Evolutionary conservation across 2,113 vertebrate genomes (phyloP).

Genomic region (Oenanthe oenanthe): DNA sequence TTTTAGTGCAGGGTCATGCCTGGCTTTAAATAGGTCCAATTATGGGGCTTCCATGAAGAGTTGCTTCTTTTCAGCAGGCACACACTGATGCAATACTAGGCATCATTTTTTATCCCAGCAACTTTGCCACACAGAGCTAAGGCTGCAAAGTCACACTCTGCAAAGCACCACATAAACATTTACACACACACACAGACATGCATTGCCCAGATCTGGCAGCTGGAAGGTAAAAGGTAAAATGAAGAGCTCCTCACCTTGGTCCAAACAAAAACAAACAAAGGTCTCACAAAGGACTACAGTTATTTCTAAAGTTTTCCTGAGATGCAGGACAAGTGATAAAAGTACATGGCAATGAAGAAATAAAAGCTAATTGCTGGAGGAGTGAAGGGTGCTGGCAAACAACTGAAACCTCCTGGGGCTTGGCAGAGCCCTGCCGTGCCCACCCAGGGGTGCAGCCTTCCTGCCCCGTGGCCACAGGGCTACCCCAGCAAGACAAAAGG

Average conservation of each 20-base stretch:
- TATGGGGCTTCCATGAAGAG: not conserved
- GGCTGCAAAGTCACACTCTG: not conserved
- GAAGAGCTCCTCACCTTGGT: not conserved
- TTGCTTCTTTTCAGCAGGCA: not conserved
- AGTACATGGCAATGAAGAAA: not conserved
- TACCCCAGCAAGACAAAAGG: conserved; percentile 5
- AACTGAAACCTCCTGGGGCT: not conserved
- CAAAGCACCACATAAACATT: not conserved
- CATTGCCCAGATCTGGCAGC: not conserved
- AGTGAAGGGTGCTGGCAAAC: not conserved
- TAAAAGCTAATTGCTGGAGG: not conserved
- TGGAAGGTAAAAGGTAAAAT: not conserved
- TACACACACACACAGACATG: not conserved
- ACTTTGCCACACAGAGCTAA: not conserved
- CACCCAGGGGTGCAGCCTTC: not conserved
- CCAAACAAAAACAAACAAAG: not conserved
- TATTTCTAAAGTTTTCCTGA: not conserved
- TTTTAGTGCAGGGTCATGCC: not conserved
- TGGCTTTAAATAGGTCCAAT: not conserved
- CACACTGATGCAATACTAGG: not conserved
- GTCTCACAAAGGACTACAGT: not conserved
- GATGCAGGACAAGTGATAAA: not conserved
- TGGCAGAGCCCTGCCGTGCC: not conserved
- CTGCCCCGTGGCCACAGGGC: fast-evolving
- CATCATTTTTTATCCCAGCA: not conserved